Conservation (phyloP, 2,113 vertebrate genomes). For the Promerops cafer region DNA sequence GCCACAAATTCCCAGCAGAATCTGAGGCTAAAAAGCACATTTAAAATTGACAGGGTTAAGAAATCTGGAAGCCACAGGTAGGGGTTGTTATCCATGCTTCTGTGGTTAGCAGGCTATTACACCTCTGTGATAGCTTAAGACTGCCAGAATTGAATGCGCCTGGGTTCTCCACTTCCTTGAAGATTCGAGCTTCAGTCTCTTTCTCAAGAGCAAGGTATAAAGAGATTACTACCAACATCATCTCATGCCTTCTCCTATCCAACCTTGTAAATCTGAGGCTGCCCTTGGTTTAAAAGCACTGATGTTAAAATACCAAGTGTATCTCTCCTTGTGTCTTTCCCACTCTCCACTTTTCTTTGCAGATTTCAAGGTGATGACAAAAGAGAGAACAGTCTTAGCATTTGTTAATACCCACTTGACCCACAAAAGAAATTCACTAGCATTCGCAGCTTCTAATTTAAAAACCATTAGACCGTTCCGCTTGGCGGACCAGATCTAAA, state of each 20-base stretch:
- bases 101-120: not conserved
- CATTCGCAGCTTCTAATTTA: constrained; percentile 83
- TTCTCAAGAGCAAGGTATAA: not conserved
- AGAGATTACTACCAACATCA: not conserved
- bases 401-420: constrained; percentile 85
- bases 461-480: constrained; percentile 92
- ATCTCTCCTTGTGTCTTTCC: constrained; percentile 49
- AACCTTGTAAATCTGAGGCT: constrained; percentile 2
- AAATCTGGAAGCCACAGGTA: not conserved
- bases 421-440: constrained; percentile 77
- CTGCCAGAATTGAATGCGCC: not conserved
- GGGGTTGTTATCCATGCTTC: not conserved
- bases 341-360: constrained; percentile 63
- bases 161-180: not conserved
- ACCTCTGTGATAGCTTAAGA: not conserved
- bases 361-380: constrained; percentile 80
- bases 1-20: not conserved
- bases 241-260: not conserved
- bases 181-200: not conserved
- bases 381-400: constrained; percentile 76
- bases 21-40: not conserved
- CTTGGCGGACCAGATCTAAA: constrained; percentile 91
- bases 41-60: constrained; percentile 25
- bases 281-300: constrained; percentile 52
- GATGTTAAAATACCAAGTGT: constrained; percentile 8